Conservation (phyloP, 2,113 vertebrate genomes). For the Electrona antarctica region DNA sequence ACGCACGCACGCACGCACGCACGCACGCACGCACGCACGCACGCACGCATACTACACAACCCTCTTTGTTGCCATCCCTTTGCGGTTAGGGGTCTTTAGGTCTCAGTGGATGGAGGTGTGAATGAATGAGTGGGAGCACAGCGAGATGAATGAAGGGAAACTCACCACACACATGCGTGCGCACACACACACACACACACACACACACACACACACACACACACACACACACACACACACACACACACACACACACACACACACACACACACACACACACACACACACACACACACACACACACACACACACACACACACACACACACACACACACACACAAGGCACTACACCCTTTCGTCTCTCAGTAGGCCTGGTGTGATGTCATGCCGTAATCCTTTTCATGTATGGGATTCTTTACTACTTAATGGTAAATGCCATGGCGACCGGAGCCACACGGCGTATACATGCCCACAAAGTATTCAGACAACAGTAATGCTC, state of each 20-base stretch:
- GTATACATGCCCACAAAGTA: conserved; percentile 5
- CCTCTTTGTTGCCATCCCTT: neutral
- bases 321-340: conserved; percentile 1
- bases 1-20: conserved; percentile 14
- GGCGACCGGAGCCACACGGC: conserved; percentile 20
- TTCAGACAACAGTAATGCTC: neutral
- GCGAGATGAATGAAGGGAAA: neutral
- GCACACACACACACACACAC: neutral
- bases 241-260: neutral
- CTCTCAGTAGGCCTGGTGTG: conserved; percentile 1
- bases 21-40: neutral
- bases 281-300: neutral
- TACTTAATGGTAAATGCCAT: conserved; percentile 12
- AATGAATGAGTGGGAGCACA: conserved; percentile 25
- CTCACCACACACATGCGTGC: too few relatives aligned
- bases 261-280: neutral
- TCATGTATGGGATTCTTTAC: conserved; percentile 38
- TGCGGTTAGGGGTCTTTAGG: neutral
- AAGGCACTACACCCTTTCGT: conserved; percentile 20
- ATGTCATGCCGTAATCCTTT: conserved; percentile 43
- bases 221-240: neutral
- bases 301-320: conserved; percentile 10
- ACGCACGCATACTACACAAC: neutral
- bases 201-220: neutral
- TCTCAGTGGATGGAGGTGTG: conserved; percentile 34